phyloP scores from a whole-genome alignment of 2,888 invertebrate genomes.

The Girardia tigrina region DNA sequence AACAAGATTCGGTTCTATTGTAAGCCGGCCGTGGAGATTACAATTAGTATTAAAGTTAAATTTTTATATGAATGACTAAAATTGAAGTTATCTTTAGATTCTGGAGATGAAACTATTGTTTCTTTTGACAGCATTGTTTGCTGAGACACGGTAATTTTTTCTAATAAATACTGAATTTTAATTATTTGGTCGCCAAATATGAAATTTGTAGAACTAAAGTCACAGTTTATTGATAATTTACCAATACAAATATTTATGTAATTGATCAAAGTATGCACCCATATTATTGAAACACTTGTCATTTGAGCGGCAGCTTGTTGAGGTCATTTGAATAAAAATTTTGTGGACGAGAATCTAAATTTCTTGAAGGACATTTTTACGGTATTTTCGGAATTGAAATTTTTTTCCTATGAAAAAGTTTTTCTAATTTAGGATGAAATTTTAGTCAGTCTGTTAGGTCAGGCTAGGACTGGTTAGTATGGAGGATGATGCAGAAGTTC shows the following conservation, averaged over 20 bases:
- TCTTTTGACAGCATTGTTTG: not conserved
- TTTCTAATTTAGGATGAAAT: too few relatives aligned
- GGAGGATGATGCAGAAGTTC: too few relatives aligned
- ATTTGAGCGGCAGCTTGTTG: too few relatives aligned
- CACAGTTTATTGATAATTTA: not conserved
- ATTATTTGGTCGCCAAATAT: not conserved
- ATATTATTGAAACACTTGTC: too few relatives aligned
- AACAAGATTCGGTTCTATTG: not conserved
- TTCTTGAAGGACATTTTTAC: too few relatives aligned
- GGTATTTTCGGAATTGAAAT: too few relatives aligned
- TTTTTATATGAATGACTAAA: not conserved
- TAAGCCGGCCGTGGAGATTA: not conserved
- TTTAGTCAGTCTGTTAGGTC: too few relatives aligned
- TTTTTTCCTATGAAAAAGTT: too few relatives aligned
- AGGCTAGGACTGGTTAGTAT: too few relatives aligned
- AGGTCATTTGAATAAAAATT: not conserved
- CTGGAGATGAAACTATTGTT: not conserved
- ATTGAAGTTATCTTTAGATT: not conserved
- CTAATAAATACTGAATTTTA: not conserved
- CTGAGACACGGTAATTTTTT: not conserved
- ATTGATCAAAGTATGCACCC: too few relatives aligned
- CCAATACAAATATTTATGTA: not conserved
- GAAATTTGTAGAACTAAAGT: too few relatives aligned
- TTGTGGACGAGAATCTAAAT: too few relatives aligned
- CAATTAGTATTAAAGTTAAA: not conserved